Evolutionary conservation across 1,140 invertebrate genomes (phyloP).

Genomic region (Subanguina moxae): DNA sequence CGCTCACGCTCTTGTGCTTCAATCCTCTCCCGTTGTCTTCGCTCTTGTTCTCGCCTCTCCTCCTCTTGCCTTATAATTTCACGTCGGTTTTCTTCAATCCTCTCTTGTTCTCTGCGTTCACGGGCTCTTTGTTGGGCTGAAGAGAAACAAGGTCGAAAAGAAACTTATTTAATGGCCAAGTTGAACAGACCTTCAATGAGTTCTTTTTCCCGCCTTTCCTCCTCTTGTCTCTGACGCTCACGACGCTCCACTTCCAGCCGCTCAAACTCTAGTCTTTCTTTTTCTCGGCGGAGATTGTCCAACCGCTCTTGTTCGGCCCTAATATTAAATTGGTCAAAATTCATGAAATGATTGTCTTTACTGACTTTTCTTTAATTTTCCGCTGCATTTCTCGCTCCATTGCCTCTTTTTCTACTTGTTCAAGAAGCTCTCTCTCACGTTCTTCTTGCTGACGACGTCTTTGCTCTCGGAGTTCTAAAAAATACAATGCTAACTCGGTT

Average conservation of each 20-base stretch:
- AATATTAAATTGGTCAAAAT: background rate
- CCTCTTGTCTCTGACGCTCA: slow-evolving; percentile 37
- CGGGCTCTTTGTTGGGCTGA: slow-evolving; percentile 27
- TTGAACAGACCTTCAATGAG: slow-evolving; percentile 33
- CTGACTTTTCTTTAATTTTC: slow-evolving; percentile 18
- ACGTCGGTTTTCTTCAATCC: slow-evolving; percentile 37
- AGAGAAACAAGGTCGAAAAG: background rate
- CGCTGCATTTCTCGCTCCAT: slow-evolving; percentile 48
- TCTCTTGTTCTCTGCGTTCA: slow-evolving; percentile 45
- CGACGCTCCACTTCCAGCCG: slow-evolving; percentile 40
- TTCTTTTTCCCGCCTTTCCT: slow-evolving; percentile 47
- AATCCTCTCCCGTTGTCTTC: slow-evolving; percentile 44
- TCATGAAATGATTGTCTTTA: background rate
- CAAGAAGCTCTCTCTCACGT: slow-evolving; percentile 47
- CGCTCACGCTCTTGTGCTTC: slow-evolving; percentile 42
- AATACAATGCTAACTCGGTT: too few species aligned
- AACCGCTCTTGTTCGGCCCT: slow-evolving; percentile 50
- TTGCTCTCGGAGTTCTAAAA: slow-evolving; percentile 32
- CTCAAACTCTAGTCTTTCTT: slow-evolving; percentile 45
- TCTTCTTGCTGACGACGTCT: slow-evolving; percentile 51
- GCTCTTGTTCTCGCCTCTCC: slow-evolving; percentile 30
- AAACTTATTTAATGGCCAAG: background rate
- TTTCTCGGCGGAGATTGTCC: slow-evolving; percentile 47
- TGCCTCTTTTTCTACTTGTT: slow-evolving; percentile 49
- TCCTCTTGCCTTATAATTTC: slow-evolving; percentile 42